Evolutionary conservation across 2,888 invertebrate genomes (phyloP).

Genomic region (Apantesis nais): DNA sequence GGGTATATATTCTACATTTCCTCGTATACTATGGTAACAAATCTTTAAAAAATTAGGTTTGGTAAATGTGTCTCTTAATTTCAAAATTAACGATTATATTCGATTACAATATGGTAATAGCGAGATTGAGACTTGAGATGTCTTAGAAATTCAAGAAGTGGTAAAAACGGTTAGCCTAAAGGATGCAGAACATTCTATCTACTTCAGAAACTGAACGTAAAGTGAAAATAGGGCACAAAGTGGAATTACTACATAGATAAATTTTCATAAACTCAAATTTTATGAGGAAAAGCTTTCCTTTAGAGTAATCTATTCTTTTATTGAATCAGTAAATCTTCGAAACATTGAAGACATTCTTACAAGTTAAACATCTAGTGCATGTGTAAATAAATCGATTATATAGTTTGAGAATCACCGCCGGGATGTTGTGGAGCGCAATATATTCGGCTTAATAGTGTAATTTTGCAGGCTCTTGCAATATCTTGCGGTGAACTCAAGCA

Average conservation of each 20-base stretch:
- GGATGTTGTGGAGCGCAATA: slow-evolving; percentile 60
- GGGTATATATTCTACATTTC: too few relatives aligned
- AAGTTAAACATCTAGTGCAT: slow-evolving; percentile 15
- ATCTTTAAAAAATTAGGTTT: not conserved
- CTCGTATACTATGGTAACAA: too few relatives aligned
- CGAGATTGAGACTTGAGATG: not conserved
- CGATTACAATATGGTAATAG: not conserved
- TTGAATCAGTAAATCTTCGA: slow-evolving; percentile 9
- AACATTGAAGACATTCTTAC: slow-evolving; percentile 9
- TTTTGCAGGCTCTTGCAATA: slow-evolving; percentile 68
- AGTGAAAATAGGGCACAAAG: too few relatives aligned
- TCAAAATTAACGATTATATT: not conserved
- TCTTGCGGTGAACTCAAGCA: slow-evolving; percentile 64
- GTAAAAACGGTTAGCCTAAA: too few relatives aligned
- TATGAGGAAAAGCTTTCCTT: not conserved
- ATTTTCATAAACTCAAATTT: not conserved
- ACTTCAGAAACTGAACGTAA: too few relatives aligned
- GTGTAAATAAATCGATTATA: slow-evolving; percentile 58
- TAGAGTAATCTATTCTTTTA: slow-evolving; percentile 1
- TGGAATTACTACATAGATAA: not conserved
- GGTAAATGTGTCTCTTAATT: not conserved
- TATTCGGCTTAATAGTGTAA: slow-evolving; percentile 71
- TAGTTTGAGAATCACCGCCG: slow-evolving; percentile 56
- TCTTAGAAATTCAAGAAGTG: not conserved
- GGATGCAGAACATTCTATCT: too few relatives aligned